phyloP scores from a whole-genome alignment of 2,113 vertebrate species.

The Cyprinodon variegatus region DNA sequence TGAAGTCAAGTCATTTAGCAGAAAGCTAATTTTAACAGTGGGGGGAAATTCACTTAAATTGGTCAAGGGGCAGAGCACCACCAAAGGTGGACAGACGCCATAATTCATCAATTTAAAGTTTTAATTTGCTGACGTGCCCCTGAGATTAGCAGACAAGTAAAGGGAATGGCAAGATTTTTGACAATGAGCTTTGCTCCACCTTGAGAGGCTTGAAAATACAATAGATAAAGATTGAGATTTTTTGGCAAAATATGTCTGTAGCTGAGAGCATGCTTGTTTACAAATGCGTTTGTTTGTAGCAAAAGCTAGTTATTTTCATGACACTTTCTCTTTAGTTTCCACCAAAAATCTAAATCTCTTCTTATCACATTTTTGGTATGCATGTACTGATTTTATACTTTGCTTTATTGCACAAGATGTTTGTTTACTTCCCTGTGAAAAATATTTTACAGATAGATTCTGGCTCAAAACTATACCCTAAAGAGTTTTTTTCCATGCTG shows the following conservation, averaged over 20 bases:
- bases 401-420: constrained; percentile 35
- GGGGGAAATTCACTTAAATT: constrained; percentile 65
- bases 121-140: constrained; percentile 60
- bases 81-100: constrained; percentile 40
- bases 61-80: constrained; percentile 56
- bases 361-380: constrained; percentile 74
- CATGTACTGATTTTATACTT: constrained; percentile 60
- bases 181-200: background rate
- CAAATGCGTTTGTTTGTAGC: constrained; percentile 4
- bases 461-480: constrained; percentile 13
- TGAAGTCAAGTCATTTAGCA: constrained; percentile 71
- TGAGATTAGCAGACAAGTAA: constrained; percentile 53
- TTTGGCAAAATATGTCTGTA: background rate
- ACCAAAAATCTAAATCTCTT: constrained; percentile 57
- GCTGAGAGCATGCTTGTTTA: background rate
- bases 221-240: background rate
- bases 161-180: constrained; percentile 21
- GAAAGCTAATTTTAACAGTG: constrained; percentile 56
- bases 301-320: constrained; percentile 33
- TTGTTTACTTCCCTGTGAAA: constrained; percentile 30
- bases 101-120: constrained; percentile 69
- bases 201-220: background rate
- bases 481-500: constrained; percentile 44
- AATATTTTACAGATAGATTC: constrained; percentile 16
- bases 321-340: constrained; percentile 26